phyloP scores from a whole-genome alignment of 2,888 invertebrate species.

The Callosobruchus maculatus region DNA sequence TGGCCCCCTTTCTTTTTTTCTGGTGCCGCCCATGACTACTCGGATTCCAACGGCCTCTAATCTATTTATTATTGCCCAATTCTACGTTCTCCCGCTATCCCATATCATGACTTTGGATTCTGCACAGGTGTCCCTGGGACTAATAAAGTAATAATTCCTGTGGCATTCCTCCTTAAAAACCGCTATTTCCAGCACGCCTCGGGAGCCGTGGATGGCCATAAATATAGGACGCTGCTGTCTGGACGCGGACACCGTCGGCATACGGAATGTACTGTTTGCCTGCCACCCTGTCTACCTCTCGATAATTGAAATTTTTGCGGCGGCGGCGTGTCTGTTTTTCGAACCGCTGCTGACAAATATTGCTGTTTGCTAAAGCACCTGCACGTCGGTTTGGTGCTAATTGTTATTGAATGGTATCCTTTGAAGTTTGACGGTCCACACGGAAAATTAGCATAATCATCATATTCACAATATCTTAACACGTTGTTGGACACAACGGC shows the following conservation, averaged over 20 bases:
- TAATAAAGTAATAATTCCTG: not conserved
- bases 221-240: not conserved
- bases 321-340: not conserved
- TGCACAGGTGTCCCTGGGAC: too few species aligned
- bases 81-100: too few species aligned
- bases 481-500: too few species aligned
- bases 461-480: too few species aligned
- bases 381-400: not conserved
- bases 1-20: too few species aligned
- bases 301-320: not conserved
- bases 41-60: too few species aligned
- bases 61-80: too few species aligned
- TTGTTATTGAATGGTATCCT: not conserved
- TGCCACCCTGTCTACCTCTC: not conserved
- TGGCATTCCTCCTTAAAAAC: not conserved
- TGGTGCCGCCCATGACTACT: too few species aligned
- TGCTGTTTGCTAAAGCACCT: not conserved
- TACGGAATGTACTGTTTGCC: not conserved
- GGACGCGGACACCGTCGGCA: not conserved
- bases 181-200: not conserved
- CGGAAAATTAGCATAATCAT: too few species aligned
- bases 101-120: too few species aligned
- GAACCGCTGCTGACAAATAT: not conserved
- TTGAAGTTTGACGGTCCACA: too few species aligned
- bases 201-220: not conserved